Percentiles rank a stretch among this genome's conserved stretches.
Conservation (phyloP, 2,888 invertebrate genomes). For the Hirudinaria manillensis region DNA sequence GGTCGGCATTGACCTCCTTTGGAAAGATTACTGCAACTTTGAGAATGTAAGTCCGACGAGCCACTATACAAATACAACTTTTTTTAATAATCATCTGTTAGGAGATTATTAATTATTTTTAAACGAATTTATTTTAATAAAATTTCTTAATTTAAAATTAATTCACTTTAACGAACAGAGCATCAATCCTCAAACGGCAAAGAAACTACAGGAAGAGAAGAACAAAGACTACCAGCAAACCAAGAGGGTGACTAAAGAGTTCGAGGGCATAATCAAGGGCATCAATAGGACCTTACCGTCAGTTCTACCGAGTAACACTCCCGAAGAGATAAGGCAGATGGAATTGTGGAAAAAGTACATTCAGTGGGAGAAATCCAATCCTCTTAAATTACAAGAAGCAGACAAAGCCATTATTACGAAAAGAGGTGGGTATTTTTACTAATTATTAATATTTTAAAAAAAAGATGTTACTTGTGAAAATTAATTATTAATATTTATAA, state of each 20-base stretch:
- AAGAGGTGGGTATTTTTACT: conserved; percentile 55
- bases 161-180: conserved; percentile 44
- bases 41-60: conserved; percentile 60
- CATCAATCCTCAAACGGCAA: conserved; percentile 81
- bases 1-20: conserved; percentile 86
- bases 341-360: conserved; percentile 99
- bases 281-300: conserved; percentile 91
- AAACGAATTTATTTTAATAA: not conserved
- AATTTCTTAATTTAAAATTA: too few relatives aligned
- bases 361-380: conserved; percentile 92
- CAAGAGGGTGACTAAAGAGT: conserved; percentile 85
- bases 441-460: too few relatives aligned
- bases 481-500: too few relatives aligned
- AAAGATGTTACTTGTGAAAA: too few relatives aligned
- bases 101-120: not conserved
- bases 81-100: too few relatives aligned
- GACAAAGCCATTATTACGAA: conserved; percentile 80
- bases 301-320: conserved; percentile 77
- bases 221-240: conserved; percentile 97
- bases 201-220: conserved; percentile 90
- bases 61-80: too few relatives aligned
- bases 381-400: conserved; percentile 91
- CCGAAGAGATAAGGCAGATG: conserved; percentile 89
- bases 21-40: conserved; percentile 91
- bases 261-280: conserved; percentile 86